Evolutionary conservation across 2,113 vertebrate species (phyloP).

Genomic region (Epinephelus lanceolatus): DNA sequence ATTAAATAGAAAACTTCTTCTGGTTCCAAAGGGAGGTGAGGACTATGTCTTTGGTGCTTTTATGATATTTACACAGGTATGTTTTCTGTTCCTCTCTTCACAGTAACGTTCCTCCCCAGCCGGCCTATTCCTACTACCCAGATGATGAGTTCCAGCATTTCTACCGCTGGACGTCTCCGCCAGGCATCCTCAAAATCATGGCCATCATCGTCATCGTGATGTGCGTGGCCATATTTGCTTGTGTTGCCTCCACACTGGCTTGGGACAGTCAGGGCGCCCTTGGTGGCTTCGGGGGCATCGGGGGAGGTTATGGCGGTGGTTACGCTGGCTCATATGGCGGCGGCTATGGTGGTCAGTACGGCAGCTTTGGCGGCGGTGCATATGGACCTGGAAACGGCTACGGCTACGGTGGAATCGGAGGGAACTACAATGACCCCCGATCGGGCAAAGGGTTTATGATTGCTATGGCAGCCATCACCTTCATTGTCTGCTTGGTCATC

Average conservation of each 20-base stretch:
- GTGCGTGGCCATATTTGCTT: conserved; percentile 90
- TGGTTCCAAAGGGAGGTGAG: too few species aligned
- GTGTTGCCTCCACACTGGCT: conserved; percentile 91
- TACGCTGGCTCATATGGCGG: background rate
- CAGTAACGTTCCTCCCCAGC: conserved; percentile 81
- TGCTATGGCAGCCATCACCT: conserved; percentile 88
- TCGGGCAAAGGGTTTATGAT: conserved; percentile 90
- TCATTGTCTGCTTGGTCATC: conserved; percentile 82
- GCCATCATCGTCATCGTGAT: conserved; percentile 85
- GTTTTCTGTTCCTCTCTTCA: background rate
- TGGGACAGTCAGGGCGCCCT: conserved; percentile 84
- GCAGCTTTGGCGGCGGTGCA: background rate
- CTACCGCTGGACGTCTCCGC: conserved; percentile 92
- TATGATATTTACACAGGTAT: too few species aligned
- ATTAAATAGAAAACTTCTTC: too few species aligned
- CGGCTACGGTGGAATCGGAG: conserved; percentile 82
- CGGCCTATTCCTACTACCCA: conserved; percentile 91
- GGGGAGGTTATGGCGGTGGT: background rate
- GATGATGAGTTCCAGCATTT: conserved; percentile 93
- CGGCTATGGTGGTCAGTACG: background rate
- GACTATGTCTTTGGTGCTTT: too few species aligned
- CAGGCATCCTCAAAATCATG: conserved; percentile 92
- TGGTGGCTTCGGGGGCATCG: conserved; percentile 73
- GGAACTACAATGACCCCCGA: conserved; percentile 88
- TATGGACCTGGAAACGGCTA: conserved; percentile 75